These are phyloP conservation scores for Blastobasis lacticolella DNA, from an alignment of 2,888 invertebrate species.

Conservation along the genomic window DNA sequence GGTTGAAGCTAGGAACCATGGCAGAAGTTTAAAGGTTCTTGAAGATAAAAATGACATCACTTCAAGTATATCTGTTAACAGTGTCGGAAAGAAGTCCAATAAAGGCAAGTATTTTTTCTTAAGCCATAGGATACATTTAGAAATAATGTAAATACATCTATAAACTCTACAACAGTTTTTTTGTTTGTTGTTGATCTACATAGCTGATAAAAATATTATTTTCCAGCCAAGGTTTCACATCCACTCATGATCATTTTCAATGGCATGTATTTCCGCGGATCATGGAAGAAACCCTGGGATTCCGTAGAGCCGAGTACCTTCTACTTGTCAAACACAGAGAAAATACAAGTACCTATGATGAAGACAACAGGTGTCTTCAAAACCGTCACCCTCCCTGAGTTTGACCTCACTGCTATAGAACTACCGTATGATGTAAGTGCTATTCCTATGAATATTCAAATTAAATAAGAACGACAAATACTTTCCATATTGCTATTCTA, in stretches of 20 bases:
- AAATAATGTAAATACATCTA: background rate
- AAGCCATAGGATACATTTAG: background rate
- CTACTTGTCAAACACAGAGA: slow-evolving; percentile 74
- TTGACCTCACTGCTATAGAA: slow-evolving; percentile 80
- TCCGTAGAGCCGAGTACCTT: slow-evolving; percentile 73
- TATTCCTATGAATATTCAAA: too few species aligned
- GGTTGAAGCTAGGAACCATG: slow-evolving; percentile 71
- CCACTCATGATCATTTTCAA: slow-evolving; percentile 82
- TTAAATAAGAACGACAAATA: too few species aligned
- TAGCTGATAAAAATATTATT: background rate
- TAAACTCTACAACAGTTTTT: background rate
- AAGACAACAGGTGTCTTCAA: slow-evolving; percentile 75
- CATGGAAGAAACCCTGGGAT: slow-evolving; percentile 81
- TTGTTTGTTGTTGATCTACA: too few species aligned
- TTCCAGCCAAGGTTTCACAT: slow-evolving; percentile 49
- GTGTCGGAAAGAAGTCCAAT: slow-evolving; percentile 68
- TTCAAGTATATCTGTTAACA: slow-evolving; percentile 76
- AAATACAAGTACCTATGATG: slow-evolving; percentile 80
- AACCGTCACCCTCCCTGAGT: slow-evolving; percentile 73
- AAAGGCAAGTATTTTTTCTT: slow-evolving; percentile 36
- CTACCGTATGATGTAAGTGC: slow-evolving; percentile 82
- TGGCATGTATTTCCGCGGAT: slow-evolving; percentile 85
- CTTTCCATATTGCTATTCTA: too few species aligned
- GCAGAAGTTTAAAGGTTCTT: slow-evolving; percentile 52
- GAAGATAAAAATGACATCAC: slow-evolving; percentile 67